These are phyloP conservation scores for Alethe diademata DNA, from an alignment of 2,113 vertebrate genomes.

Conservation along the genomic window DNA sequence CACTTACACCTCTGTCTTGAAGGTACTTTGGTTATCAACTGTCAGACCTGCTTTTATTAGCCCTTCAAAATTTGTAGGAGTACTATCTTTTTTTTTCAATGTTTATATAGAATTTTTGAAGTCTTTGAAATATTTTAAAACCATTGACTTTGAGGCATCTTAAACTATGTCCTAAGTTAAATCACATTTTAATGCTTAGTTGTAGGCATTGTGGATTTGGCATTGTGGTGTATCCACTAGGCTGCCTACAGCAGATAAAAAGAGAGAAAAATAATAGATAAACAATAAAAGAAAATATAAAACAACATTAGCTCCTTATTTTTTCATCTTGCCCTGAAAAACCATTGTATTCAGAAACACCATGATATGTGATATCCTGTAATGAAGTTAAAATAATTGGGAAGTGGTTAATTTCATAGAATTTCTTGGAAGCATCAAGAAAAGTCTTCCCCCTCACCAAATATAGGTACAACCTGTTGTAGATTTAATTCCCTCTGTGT, in stretches of 20 bases:
- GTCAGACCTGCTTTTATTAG: background rate
- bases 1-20: background rate
- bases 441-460: background rate
- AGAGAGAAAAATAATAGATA: background rate
- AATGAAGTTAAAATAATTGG: background rate
- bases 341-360: background rate
- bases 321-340: constrained; percentile 2
- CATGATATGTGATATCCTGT: background rate
- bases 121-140: background rate
- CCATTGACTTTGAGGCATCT: background rate
- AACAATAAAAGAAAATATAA: background rate
- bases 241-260: background rate
- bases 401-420: background rate
- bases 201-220: background rate
- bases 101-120: background rate
- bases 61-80: background rate
- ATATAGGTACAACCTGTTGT: background rate
- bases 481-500: background rate
- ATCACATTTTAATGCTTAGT: background rate
- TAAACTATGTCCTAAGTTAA: background rate
- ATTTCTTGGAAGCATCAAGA: background rate
- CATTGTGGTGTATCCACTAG: background rate
- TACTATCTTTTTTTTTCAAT: background rate
- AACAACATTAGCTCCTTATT: background rate
- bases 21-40: background rate